Evolutionary conservation across 2,888 invertebrate species (phyloP), one percentile per base, ranked within the genome.

Genomic region (Subacronicta megacephala): DNA sequence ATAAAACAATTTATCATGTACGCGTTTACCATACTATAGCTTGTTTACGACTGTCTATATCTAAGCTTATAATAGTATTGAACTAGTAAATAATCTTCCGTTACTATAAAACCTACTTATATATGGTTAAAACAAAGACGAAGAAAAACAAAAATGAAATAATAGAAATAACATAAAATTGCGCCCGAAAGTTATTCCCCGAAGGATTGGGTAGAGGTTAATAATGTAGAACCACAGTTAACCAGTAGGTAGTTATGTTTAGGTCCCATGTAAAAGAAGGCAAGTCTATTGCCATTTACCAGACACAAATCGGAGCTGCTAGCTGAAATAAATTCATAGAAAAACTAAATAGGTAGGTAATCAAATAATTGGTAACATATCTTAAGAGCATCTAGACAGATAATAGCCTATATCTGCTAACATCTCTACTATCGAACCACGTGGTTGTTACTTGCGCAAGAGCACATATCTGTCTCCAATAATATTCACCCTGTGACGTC

Each of bases 1-100:
- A 52, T 49, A 49, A 52, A 63, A 36, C 43, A n/a, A 66, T 63
- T 15, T 45, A 66, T 66, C 52, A 60, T 60, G 15, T 49, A 60
- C 47, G 15, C 13, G 12, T 44, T 35, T 36, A 66, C 36, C 41
- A 26, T 60, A 29, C n/a, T 50, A 41, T 38, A 42, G 42, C 57
- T 42, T 50, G 45, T 61, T 36, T 41, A 61, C 42, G 18, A 37
- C 13, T n/a, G n/a, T n/a, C n/a, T 31, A 49, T 26, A 49, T 12
- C 23, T 54, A 41, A 9, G 15, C n/a, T 15, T 38, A 23, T 62
- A 35, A 47, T 29, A 53, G 16, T 3, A 1, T 5, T 31, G 5
- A n/a, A 15, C 18, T 26, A 16, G 18, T 42, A 12, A 0, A 10
- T 35, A 13, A 17, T 5, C 7, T 35, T 33, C 13, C 2, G 23